These are phyloP conservation scores for Trissoscelio sp. DNA, from an alignment of 2,888 invertebrate species.

Conservation along the genomic window DNA sequence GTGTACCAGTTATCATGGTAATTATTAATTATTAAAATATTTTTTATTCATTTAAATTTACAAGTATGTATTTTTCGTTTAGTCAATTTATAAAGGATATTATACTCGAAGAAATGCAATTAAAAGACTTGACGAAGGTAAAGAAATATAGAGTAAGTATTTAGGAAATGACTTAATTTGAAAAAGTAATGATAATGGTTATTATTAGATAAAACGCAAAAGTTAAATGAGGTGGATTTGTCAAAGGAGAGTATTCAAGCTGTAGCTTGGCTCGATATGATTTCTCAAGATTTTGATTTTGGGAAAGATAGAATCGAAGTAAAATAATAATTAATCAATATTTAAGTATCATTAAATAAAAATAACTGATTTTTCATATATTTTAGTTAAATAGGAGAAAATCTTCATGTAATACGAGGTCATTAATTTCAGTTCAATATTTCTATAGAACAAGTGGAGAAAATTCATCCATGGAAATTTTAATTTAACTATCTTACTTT, in stretches of 20 bases:
- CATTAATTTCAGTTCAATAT: too few species aligned
- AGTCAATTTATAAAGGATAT: constrained; percentile 39
- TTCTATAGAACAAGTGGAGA: too few species aligned
- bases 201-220: too few species aligned
- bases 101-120: constrained; percentile 26
- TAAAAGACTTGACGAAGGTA: constrained; percentile 68
- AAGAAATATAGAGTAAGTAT: background rate
- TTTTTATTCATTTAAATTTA: constrained; percentile 8
- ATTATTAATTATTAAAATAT: background rate
- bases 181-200: too few species aligned
- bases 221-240: too few species aligned
- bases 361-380: too few species aligned
- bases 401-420: too few species aligned
- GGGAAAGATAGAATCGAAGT: too few species aligned
- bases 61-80: background rate
- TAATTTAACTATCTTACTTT: too few species aligned
- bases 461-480: background rate
- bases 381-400: too few species aligned
- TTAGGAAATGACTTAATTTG: background rate
- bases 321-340: too few species aligned
- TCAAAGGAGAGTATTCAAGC: constrained; percentile 4
- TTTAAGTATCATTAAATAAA: too few species aligned
- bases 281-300: constrained; percentile 3
- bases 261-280: constrained; percentile 11
- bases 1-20: constrained; percentile 76